A percentile compares a stretch with the other conserved stretches of the same genome.
phyloP scores from a whole-genome alignment of 2,113 vertebrate species.

The Ailuropoda melanoleuca region DNA sequence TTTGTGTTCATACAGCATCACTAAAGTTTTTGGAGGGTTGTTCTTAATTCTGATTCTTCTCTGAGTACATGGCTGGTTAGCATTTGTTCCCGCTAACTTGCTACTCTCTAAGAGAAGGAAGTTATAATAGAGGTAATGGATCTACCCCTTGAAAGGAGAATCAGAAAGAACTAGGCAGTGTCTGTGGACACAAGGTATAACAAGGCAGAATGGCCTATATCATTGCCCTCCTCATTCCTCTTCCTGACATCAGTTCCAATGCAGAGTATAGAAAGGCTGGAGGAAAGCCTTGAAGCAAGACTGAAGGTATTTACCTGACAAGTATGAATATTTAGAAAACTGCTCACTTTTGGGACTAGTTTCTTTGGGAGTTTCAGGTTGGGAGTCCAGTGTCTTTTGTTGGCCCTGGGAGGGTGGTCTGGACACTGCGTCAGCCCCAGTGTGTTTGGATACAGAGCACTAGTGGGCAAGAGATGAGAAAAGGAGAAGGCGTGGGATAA shows the following conservation, averaged over 20 bases:
- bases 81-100: neutral
- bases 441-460: neutral
- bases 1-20: neutral
- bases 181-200: neutral
- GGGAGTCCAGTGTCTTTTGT: neutral
- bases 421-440: neutral
- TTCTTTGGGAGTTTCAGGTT: neutral
- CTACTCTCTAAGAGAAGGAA: neutral
- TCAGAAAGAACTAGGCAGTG: neutral
- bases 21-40: neutral
- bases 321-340: neutral
- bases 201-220: neutral
- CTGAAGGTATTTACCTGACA: neutral
- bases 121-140: neutral
- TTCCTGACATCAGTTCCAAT: neutral
- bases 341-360: neutral
- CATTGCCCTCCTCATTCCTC: neutral
- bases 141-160: neutral
- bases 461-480: neutral
- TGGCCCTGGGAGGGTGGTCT: neutral
- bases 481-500: neutral
- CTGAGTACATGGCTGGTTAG: neutral
- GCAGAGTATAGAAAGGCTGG: neutral
- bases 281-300: neutral
- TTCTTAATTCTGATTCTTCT: neutral